phyloP scores from a whole-genome alignment of 2,888 invertebrate genomes.

The Oscheius sp. region DNA sequence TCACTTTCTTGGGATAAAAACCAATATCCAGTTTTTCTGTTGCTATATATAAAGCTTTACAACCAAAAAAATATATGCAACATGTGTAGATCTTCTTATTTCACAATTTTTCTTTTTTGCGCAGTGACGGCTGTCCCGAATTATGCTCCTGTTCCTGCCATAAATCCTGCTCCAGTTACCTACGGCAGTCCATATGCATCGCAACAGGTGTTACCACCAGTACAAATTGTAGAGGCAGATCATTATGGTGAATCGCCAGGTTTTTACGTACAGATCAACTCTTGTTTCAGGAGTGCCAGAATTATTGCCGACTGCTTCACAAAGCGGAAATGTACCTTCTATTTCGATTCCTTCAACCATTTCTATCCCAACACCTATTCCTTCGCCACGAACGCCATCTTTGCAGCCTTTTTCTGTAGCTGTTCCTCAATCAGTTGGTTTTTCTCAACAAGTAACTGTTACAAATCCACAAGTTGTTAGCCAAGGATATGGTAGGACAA shows the following conservation, averaged over 20 bases:
- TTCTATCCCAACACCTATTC: not conserved
- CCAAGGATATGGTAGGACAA: conserved; percentile 17
- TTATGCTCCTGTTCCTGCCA: conserved; percentile 7
- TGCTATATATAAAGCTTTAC: too few species aligned
- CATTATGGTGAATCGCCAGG: not conserved
- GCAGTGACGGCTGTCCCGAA: not conserved
- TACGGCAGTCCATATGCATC: conserved; percentile 7
- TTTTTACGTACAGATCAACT: not conserved
- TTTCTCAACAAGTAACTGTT: conserved; percentile 14
- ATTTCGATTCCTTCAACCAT: not conserved
- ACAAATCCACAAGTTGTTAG: conserved; percentile 16
- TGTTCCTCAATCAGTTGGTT: conserved; percentile 4
- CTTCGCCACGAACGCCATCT: too few species aligned
- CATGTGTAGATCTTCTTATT: too few species aligned
- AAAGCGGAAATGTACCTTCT: not conserved
- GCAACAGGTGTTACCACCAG: not conserved
- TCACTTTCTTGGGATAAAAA: conserved; percentile 7
- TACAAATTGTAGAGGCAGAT: not conserved
- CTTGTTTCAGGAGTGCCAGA: conserved; percentile 11
- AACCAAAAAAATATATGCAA: not conserved
- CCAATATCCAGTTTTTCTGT: conserved; percentile 16
- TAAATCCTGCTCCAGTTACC: conserved; percentile 9
- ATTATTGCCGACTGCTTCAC: not conserved
- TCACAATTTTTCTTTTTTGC: too few species aligned
- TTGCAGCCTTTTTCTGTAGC: conserved; percentile 2